Conservation (phyloP, 2,113 vertebrate genomes). For the Oostethus manadensis region DNA sequence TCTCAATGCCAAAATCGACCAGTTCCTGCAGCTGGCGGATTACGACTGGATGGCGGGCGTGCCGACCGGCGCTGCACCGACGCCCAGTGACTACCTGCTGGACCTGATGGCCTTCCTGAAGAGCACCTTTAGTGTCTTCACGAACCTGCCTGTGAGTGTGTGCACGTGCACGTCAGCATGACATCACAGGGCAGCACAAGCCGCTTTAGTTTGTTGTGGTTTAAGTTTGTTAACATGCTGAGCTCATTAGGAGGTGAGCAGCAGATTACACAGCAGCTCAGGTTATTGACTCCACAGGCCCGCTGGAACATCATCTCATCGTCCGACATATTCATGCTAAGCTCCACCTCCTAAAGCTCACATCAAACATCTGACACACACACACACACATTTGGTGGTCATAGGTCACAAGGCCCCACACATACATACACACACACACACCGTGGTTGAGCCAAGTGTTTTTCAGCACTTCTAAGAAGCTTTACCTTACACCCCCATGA, state of each 20-base stretch:
- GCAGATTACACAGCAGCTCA: conserved; percentile 24
- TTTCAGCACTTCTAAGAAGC: conserved; percentile 53
- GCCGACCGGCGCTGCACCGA: conserved; percentile 62
- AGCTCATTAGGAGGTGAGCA: conserved; percentile 47
- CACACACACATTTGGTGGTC: conserved; percentile 24
- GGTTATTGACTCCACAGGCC: conserved; percentile 37
- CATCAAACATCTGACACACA: not conserved
- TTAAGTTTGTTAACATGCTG: conserved; percentile 41
- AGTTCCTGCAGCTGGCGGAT: conserved; percentile 95
- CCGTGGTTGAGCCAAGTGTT: conserved; percentile 52
- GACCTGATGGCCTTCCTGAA: conserved; percentile 93
- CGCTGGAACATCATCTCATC: conserved; percentile 3
- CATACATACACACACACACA: conserved; percentile 51
- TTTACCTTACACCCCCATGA: conserved; percentile 42
- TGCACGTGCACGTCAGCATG: conserved; percentile 20
- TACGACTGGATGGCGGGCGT: conserved; percentile 84
- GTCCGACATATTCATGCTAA: no score
- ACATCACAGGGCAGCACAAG: conserved; percentile 35
- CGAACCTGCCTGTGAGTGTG: conserved; percentile 89
- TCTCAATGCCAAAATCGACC: conserved; percentile 95
- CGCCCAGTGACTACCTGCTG: conserved; percentile 85
- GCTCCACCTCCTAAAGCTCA: no score
- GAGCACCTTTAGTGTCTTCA: conserved; percentile 95
- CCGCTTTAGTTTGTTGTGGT: conserved; percentile 42
- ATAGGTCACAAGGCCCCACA: conserved; percentile 51